These are phyloP conservation scores for Argynnis bischoffii DNA, from an alignment of 2,888 invertebrate species.

Conservation along the genomic window DNA sequence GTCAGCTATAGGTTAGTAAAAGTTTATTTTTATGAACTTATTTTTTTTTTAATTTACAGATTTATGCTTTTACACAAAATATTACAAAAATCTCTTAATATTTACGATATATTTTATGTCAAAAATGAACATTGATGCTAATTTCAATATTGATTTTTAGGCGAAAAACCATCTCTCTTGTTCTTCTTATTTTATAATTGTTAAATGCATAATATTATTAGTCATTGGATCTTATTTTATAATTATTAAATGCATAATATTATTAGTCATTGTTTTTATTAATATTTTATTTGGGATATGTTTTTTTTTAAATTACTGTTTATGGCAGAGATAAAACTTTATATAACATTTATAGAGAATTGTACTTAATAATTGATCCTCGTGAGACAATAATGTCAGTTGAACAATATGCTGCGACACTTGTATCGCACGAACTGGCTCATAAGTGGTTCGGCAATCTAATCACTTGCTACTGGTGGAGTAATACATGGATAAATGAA, in stretches of 20 bases:
- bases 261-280: neutral
- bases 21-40: neutral
- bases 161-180: too few species aligned
- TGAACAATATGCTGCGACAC: conserved; percentile 75
- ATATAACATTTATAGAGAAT: conserved; percentile 53
- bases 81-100: too few species aligned
- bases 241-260: neutral
- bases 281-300: neutral
- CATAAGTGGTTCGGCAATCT: conserved; percentile 93
- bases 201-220: too few species aligned
- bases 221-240: too few species aligned
- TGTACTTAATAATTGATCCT: conserved; percentile 62
- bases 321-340: too few species aligned
- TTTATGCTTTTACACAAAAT: too few species aligned
- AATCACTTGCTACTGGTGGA: conserved; percentile 88
- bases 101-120: too few species aligned
- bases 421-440: conserved; percentile 82
- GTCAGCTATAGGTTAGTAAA: conserved; percentile 70
- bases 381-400: conserved; percentile 67
- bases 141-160: too few species aligned
- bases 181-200: neutral
- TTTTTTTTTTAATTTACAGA: neutral
- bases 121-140: too few species aligned
- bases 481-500: conserved; percentile 88
- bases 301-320: too few species aligned